Evolutionary conservation across 2,113 vertebrate genomes (phyloP), one percentile per base, ranked within the genome.

Genomic region (Cnemophilus loriae): DNA sequence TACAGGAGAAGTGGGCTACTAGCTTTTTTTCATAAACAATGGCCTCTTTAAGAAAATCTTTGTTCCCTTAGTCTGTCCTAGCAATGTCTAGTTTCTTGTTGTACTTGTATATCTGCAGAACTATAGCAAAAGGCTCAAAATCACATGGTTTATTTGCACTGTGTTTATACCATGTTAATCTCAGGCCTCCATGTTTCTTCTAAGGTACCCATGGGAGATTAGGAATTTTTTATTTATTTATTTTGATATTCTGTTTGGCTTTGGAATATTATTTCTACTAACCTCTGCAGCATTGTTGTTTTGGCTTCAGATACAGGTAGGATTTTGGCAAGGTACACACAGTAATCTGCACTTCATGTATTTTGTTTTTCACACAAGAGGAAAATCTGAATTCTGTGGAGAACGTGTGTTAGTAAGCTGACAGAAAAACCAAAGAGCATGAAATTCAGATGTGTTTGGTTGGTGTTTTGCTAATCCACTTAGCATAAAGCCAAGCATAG

Each of bases 391-490:
- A 93, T 96, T 95, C 91, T 92, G 56, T 64, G 47, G 93, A 93
- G 93, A 95, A 84, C 4, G 4, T 28, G 78, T 84, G 71, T 90
- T 94, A 93, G 82, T 84, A 95, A 95, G 80, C 80, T 75, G 80
- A 93, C 80, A 92, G 89, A 77, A 92, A 95, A 82, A 74, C 55
- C 86, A 93, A 95, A 90, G 86, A 95, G 89, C 93, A 89, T 92
- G 86, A 96, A 95, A 96, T 95, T 95, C 89, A 92, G 89, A 95
- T 92, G 64, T 44, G 44, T 97, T 95, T 84, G 42, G 79, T 80
- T 70, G 94, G 68, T 90, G 83, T 81, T 95, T 95, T 93, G 86
- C 73, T 96, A 96, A 96, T 95, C 89, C 73, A 96, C 83, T 93
- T 93, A 92, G 64, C 89, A 84, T 71, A 95, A 95, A 96, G 73